phyloP scores from a whole-genome alignment of 2,888 invertebrate species.

The Drosophila phalerata region DNA sequence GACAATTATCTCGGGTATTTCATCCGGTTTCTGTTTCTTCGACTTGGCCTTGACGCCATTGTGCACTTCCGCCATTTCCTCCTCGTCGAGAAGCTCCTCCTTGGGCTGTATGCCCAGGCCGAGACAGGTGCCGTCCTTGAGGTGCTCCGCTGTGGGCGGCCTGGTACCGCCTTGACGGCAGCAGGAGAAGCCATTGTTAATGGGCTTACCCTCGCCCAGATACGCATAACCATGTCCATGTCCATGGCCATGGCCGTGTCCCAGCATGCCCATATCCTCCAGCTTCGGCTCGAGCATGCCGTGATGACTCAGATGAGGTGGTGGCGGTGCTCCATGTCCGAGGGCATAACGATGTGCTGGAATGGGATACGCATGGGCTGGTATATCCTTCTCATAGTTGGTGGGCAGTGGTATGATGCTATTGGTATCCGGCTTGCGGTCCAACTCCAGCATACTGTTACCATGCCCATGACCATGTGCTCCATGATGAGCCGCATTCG shows the following conservation, averaged over 20 bases:
- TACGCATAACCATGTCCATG: conserved; percentile 86
- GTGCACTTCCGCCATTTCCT: conserved; percentile 84
- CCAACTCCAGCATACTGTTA: conserved; percentile 82
- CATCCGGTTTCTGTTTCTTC: conserved; percentile 82
- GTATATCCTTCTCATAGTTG: conserved; percentile 86
- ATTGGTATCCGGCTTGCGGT: conserved; percentile 84
- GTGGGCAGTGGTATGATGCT: conserved; percentile 84
- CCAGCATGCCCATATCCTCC: conserved; percentile 79
- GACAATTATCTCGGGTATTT: conserved; percentile 83
- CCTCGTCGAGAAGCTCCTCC: conserved; percentile 88
- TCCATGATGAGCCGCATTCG: conserved; percentile 51
- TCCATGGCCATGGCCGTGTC: conserved; percentile 44
- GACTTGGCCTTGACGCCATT: conserved; percentile 85
- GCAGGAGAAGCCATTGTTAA: conserved; percentile 89
- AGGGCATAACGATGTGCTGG: conserved; percentile 84
- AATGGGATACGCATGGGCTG: conserved; percentile 85
- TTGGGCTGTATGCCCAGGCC: conserved; percentile 90
- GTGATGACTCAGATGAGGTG: conserved; percentile 69
- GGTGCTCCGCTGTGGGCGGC: conserved; percentile 90
- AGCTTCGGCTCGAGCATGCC: conserved; percentile 82
- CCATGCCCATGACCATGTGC: conserved; percentile 54
- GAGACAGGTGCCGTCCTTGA: conserved; percentile 90
- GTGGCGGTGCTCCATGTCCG: conserved; percentile 68
- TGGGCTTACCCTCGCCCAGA: conserved; percentile 90
- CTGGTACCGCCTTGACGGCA: conserved; percentile 91